Conservation (phyloP, 1,140 invertebrate species). For the Heliconius nattereri region DNA sequence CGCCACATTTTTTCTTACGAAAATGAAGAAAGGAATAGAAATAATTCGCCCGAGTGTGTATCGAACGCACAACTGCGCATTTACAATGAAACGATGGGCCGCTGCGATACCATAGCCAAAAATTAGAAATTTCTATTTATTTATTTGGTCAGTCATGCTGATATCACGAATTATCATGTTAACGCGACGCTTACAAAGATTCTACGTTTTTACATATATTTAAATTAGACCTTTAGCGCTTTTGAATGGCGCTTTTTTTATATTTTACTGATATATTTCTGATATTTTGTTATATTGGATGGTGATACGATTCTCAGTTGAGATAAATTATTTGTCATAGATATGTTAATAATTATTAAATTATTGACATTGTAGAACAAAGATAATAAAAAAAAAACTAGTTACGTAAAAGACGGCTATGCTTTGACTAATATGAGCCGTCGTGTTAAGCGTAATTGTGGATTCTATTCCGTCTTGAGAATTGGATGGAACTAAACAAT, state of each 20-base stretch:
- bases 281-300: no score
- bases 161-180: background rate
- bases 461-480: no score
- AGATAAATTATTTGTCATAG: no score
- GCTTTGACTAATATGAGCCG: no score
- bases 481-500: no score
- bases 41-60: background rate
- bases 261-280: background rate
- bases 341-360: no score
- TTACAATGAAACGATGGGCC: background rate
- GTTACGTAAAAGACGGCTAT: no score
- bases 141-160: conserved; percentile 3
- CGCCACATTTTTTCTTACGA: no score
- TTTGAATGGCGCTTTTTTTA: background rate
- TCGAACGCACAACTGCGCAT: background rate
- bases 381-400: no score
- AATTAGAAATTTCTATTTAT: conserved; percentile 4
- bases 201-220: conserved; percentile 1
- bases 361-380: no score
- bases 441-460: background rate
- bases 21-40: no score
- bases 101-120: background rate
- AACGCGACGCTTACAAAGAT: background rate
- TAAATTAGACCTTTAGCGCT: background rate
- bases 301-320: background rate